Conservation (phyloP, 2,888 invertebrate species). For the Muscina levida region DNA sequence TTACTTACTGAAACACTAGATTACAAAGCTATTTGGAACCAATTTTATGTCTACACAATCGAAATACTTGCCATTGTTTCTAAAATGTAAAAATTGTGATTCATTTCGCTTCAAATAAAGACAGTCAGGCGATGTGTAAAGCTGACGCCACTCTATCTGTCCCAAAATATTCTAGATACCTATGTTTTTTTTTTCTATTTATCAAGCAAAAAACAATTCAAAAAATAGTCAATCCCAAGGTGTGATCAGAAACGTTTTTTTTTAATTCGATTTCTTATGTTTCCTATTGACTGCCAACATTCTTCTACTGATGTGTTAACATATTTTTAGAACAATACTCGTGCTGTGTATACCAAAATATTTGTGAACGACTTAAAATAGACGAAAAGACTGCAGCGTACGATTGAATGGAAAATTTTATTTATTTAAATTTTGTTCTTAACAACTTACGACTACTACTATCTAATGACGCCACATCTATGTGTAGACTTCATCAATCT, state of each 20-base stretch:
- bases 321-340: conserved; percentile 21
- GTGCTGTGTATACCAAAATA: neutral
- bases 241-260: conserved; percentile 21
- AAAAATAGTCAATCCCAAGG: neutral
- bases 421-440: conserved; percentile 28
- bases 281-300: neutral
- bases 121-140: conserved; percentile 10
- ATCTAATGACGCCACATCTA: conserved; percentile 53
- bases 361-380: neutral
- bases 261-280: conserved; percentile 17
- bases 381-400: neutral
- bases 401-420: neutral
- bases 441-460: conserved; percentile 24
- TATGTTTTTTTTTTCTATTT: neutral
- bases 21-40: too few species aligned
- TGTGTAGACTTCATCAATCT: conserved; percentile 28
- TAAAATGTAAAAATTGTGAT: neutral
- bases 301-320: neutral
- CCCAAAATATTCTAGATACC: neutral
- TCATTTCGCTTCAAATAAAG: conserved; percentile 2
- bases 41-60: too few species aligned
- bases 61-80: too few species aligned
- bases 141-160: neutral
- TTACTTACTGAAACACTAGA: too few species aligned
- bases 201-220: neutral